Evolutionary conservation across 2,797 vertebrate species (phyloP), one percentile per base, ranked within the genome.

Genomic region (Spinibarbus caldwelli): DNA sequence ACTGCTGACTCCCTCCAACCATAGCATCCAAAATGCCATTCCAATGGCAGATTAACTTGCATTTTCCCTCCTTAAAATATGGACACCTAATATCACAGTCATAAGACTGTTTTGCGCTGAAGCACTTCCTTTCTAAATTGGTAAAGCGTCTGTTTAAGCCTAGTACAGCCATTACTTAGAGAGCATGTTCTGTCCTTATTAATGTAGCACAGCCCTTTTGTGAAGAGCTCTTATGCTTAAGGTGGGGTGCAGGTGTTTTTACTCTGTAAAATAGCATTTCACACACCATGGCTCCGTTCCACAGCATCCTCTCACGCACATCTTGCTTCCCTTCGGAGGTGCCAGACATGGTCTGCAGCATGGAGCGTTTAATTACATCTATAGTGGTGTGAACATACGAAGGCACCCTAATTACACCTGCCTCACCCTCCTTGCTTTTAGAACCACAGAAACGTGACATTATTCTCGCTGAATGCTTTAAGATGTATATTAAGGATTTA

Each of bases 291-390:
- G 82, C 62, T 84, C 17, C 19, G 23, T 82, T 88, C 43, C 80
- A 72, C n/a, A 73, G 70, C 54, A 31, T 73, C 57, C n/a, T 34
- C 82, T 52, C 70, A n/a, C 41, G 17, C 81, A 80, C 82, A 84
- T 49, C 41, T 81, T 86, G 26, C 54, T 64, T 76, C 70, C 71
- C 82, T 80, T 41, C 70, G 34, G 82, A 89, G 86, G 89, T 89
- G 92, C 87, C 89, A 94, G 93, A 93, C 90, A 54, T 52, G 82
- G 67, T 77, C 87, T 77, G 91, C 90, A 80, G 72, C 81, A 90
- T 83, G 78, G 92, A 91, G 90, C 86, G 86, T 90, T 91, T 95
- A 94, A 95, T 95, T 95, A 90, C 91, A 91, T 94, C 91, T 93
- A 89, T 90, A 84, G 80, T 91, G 92, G 93, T 94, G 94, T 84